These are phyloP conservation scores for Deilephila porcellus DNA, from an alignment of 2,888 invertebrate genomes.

Conservation along the genomic window DNA sequence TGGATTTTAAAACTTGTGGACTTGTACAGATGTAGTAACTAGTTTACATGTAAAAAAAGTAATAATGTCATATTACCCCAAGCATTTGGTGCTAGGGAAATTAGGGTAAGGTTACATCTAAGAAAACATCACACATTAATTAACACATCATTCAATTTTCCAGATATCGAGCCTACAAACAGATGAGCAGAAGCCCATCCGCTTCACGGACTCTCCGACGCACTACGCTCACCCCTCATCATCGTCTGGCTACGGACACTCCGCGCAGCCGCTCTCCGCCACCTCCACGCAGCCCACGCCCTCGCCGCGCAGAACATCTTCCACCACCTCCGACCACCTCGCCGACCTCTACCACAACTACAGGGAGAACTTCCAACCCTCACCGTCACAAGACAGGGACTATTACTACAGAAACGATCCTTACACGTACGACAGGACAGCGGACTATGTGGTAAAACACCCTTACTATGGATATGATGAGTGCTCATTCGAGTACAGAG, in stretches of 20 bases:
- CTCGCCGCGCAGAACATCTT: constrained; percentile 90
- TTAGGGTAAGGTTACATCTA: too few species aligned
- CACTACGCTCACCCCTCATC: constrained; percentile 85
- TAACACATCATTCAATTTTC: constrained; percentile 36
- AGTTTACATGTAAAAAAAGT: too few species aligned
- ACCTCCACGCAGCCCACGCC: constrained; percentile 77
- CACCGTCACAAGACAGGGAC: constrained; percentile 66
- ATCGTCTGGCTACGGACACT: constrained; percentile 79
- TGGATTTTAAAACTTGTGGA: too few species aligned
- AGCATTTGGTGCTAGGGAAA: too few species aligned
- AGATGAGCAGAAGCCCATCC: constrained; percentile 86
- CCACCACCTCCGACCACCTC: constrained; percentile 84
- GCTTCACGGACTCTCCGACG: constrained; percentile 91
- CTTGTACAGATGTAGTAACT: too few species aligned
- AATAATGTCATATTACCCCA: too few species aligned
- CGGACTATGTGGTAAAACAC: constrained; percentile 76
- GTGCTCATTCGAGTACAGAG: constrained; percentile 70
- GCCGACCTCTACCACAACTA: constrained; percentile 86
- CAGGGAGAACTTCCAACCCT: constrained; percentile 76
- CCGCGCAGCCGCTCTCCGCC: constrained; percentile 78
- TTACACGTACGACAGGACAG: constrained; percentile 72
- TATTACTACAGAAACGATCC: constrained; percentile 70
- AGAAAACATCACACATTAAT: too few species aligned
- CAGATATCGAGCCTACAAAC: constrained; percentile 78
- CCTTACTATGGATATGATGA: constrained; percentile 76